Conservation (phyloP, 2,888 invertebrate genomes). For the Clanis bilineata region DNA sequence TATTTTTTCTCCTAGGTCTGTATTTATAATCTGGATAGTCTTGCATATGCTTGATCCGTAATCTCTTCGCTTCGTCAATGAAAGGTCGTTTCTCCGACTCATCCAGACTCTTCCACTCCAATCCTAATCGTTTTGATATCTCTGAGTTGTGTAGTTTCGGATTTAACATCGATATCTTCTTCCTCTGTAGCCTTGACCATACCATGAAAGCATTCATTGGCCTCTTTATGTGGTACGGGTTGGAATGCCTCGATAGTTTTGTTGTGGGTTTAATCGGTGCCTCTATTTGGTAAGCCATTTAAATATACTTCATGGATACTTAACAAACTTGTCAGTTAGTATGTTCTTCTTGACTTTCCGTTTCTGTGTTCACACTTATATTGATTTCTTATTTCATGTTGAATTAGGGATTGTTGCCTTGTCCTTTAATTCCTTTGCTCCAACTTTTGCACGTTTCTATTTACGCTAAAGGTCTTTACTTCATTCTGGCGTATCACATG, state of each 20-base stretch:
- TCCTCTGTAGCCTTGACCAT: conserved; percentile 94
- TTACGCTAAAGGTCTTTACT: not conserved
- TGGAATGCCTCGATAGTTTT: conserved; percentile 80
- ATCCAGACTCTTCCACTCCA: conserved; percentile 92
- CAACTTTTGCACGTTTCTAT: not conserved
- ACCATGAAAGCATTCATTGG: conserved; percentile 99
- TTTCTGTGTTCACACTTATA: not conserved
- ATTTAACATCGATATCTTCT: conserved; percentile 91
- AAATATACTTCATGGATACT: conserved; percentile 27
- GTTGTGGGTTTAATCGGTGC: conserved; percentile 47
- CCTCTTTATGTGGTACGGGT: conserved; percentile 91
- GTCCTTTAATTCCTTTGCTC: not conserved
- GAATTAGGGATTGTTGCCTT: not conserved
- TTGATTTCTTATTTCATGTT: not conserved
- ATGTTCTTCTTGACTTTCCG: not conserved
- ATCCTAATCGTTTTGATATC: conserved; percentile 91
- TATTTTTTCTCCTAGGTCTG: conserved; percentile 84
- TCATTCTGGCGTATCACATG: not conserved
- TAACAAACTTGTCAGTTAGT: not conserved
- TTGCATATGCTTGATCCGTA: conserved; percentile 87
- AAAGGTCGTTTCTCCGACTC: conserved; percentile 92
- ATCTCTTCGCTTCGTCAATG: conserved; percentile 93
- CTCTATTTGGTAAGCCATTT: conserved; percentile 67
- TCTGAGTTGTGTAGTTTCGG: conserved; percentile 90
- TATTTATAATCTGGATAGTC: conserved; percentile 89